Base-by-base conservation (phyloP, 2,113 vertebrate genomes). In the Phalacrocorax carbo region DNA sequence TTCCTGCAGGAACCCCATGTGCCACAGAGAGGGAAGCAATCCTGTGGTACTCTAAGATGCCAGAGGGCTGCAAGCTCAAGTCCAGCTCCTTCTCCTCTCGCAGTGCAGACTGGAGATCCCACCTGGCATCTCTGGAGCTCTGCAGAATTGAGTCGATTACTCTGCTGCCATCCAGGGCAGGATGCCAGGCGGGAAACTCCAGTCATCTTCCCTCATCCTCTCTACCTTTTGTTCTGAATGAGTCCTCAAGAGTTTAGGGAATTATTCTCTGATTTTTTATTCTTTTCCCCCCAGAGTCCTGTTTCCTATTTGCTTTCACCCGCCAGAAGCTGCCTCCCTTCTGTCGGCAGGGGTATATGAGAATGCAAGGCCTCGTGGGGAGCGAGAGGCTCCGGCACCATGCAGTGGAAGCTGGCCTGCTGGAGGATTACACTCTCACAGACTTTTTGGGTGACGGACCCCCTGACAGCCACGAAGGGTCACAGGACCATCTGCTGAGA, bases 281-380 rank as follows among this genome's bases (percentile, higher is more conserved):
- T 64, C 86, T 96, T 75, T 94, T 11, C 16, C 18, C 69, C 61
- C 9, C 86, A 99, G 99, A 99, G 76, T 99, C 99, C 61, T 99
- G 99, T 94, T 99, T 99, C 97, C 98, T 97, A 54, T 98, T 98
- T 36, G 95, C 98, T 46, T 98, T 99, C n/a, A 99, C 99, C 13
- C 98, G 79, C 80, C 98, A 97, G 93, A 98, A 97, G 95, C 98
- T 99, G 65, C 99, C 99, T 8, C 97, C 99, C 80, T 99, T 98
- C 94, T 99, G 99, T 93, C 98, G 91, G 91, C 98, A 99, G 46
- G 99, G 99, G 7, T 99, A 99, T 55, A 8, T 98, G 78, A 97
- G 95, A 82, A 98, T 77, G 95, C 99, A 98, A 82, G 99, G 99
- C 9, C 97, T 99, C 0, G 0, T 97, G 62, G 98, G 96, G 20